phyloP scores from a whole-genome alignment of 2,888 invertebrate genomes.

The Latrodectus hesperus region DNA sequence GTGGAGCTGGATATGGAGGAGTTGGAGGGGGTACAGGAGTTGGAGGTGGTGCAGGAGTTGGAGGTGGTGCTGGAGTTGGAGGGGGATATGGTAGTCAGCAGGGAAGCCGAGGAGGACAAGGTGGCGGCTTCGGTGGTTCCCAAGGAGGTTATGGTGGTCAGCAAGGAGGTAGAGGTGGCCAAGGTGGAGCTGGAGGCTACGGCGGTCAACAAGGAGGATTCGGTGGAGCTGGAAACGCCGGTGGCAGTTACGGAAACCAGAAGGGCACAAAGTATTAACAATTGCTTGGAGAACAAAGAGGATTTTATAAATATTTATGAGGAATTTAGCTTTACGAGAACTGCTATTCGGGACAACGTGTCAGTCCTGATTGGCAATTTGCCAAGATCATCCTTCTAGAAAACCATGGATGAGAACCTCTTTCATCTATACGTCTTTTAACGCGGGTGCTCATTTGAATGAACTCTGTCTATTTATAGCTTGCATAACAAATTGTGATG shows the following conservation, averaged over 20 bases:
- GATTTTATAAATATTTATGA: slow-evolving; percentile 35
- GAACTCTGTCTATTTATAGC: slow-evolving; percentile 48
- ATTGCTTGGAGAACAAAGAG: slow-evolving; percentile 11
- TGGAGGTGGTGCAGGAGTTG: slow-evolving; percentile 72
- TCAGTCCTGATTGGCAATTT: slow-evolving; percentile 59
- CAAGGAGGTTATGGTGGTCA: slow-evolving; percentile 13
- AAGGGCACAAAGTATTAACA: slow-evolving; percentile 62
- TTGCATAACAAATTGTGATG: slow-evolving; percentile 36
- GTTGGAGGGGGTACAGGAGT: slow-evolving; percentile 64
- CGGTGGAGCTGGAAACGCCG: slow-evolving; percentile 22
- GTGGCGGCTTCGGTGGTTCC: background rate
- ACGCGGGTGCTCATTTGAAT: slow-evolving; percentile 56
- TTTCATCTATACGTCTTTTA: slow-evolving; percentile 36
- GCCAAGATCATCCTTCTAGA: slow-evolving; percentile 50
- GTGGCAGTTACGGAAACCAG: slow-evolving; percentile 46
- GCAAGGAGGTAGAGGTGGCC: slow-evolving; percentile 8
- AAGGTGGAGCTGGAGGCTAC: slow-evolving; percentile 14
- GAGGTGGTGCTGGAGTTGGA: slow-evolving; percentile 70
- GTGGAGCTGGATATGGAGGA: slow-evolving; percentile 25
- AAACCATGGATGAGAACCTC: slow-evolving; percentile 15
- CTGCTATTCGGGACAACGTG: slow-evolving; percentile 49
- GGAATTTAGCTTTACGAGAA: slow-evolving; percentile 56
- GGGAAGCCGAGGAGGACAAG: slow-evolving; percentile 10
- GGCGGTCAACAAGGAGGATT: slow-evolving; percentile 10
- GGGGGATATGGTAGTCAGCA: slow-evolving; percentile 7